A percentile compares a stretch with the other conserved stretches of the same genome.
These are phyloP conservation scores for Nomada hirtipes DNA, from an alignment of 2,888 invertebrate genomes.

Conservation along the genomic window DNA sequence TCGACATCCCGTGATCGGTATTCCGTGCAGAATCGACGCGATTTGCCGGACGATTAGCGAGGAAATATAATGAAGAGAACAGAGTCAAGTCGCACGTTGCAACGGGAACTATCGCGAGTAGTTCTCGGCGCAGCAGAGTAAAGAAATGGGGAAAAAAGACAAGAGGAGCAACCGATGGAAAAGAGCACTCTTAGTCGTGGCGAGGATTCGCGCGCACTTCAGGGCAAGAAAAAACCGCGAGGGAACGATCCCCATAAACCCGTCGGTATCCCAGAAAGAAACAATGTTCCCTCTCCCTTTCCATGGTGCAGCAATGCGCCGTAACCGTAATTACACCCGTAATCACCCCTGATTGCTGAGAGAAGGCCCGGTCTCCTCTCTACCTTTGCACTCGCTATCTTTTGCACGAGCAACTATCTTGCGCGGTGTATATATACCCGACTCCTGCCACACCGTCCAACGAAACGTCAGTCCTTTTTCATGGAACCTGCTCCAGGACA, in stretches of 20 bases:
- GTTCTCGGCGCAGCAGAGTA: not conserved
- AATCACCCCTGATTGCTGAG: constrained; percentile 77
- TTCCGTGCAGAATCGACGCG: no score
- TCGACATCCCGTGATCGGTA: no score
- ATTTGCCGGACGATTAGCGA: no score
- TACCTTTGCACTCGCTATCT: constrained; percentile 54
- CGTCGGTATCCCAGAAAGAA: constrained; percentile 78
- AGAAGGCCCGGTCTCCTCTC: constrained; percentile 55
- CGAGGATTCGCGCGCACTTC: constrained; percentile 42
- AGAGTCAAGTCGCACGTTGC: not conserved
- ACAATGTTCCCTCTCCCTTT: constrained; percentile 71
- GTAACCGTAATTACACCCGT: constrained; percentile 79
- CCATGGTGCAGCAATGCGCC: constrained; percentile 72
- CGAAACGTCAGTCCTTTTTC: not conserved
- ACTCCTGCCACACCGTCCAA: constrained; percentile 18
- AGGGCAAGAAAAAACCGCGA: constrained; percentile 62
- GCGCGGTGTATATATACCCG: not conserved
- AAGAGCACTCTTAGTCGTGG: constrained; percentile 25
- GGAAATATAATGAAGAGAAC: not conserved
- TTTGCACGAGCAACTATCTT: constrained; percentile 36
- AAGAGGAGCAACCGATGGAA: constrained; percentile 10
- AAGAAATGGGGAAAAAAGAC: not conserved
- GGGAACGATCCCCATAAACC: constrained; percentile 72
- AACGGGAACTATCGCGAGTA: constrained; percentile 12
- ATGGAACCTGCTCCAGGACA: not conserved